phyloP scores from a whole-genome alignment of 2,888 invertebrate species.

The Malachius bipustulatus region DNA sequence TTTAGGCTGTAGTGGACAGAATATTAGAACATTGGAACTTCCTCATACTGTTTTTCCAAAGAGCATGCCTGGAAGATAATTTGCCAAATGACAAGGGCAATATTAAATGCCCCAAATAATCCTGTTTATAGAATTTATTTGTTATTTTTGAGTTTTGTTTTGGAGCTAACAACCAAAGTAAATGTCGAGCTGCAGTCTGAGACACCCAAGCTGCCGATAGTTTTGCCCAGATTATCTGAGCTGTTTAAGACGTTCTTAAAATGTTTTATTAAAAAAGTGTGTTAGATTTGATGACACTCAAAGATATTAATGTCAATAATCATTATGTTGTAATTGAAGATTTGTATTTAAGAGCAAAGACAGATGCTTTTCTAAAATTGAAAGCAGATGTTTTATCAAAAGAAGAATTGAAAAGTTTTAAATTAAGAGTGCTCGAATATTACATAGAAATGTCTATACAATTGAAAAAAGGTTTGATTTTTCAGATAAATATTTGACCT shows the following conservation, averaged over 20 bases:
- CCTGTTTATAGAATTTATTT: no score
- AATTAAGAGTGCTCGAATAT: constrained; percentile 13
- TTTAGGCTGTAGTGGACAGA: no score
- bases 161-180: no score
- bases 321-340: constrained; percentile 12
- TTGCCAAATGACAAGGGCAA: no score
- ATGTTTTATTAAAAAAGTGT: constrained; percentile 12
- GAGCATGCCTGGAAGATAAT: no score
- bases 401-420: constrained; percentile 14
- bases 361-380: constrained; percentile 9
- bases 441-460: no score
- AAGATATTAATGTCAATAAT: constrained; percentile 12
- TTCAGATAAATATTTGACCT: no score
- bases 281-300: constrained; percentile 7
- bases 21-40: no score
- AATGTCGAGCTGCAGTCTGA: constrained; percentile 15
- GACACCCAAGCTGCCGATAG: constrained; percentile 10
- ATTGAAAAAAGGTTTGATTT: no score
- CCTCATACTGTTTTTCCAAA: no score
- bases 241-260: constrained; percentile 13
- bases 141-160: no score
- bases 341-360: constrained; percentile 16
- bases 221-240: constrained; percentile 7
- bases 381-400: constrained; percentile 7
- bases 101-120: no score